Conservation (phyloP, 1,140 invertebrate genomes). For the Artemia franciscana region DNA sequence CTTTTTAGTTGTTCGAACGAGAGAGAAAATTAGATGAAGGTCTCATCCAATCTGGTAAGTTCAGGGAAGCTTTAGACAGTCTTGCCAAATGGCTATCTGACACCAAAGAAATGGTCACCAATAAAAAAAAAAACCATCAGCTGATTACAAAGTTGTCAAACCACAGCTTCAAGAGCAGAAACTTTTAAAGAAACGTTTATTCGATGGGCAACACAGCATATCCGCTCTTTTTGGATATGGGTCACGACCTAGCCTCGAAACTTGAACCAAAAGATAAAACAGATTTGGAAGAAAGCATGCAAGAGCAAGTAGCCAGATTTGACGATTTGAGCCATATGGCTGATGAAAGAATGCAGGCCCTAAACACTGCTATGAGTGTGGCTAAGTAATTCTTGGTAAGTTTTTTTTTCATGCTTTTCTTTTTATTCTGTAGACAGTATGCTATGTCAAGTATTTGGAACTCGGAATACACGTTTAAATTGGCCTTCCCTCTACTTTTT, state of each 20-base stretch:
- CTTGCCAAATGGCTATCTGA: constrained; percentile 64
- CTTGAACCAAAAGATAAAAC: constrained; percentile 58
- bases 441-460: too few species aligned
- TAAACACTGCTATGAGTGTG: constrained; percentile 67
- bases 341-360: constrained; percentile 51
- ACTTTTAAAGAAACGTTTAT: constrained; percentile 85
- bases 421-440: too few species aligned
- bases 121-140: constrained; percentile 89
- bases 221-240: constrained; percentile 66
- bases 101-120: constrained; percentile 84
- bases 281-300: constrained; percentile 66
- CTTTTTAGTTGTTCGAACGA: constrained; percentile 49
- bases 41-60: constrained; percentile 78
- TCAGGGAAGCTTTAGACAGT: constrained; percentile 51
- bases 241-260: constrained; percentile 58
- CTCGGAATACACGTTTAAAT: too few species aligned
- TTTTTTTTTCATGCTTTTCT: background rate
- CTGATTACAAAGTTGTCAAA: constrained; percentile 92
- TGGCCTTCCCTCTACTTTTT: too few species aligned
- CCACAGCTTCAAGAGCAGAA: constrained; percentile 36
- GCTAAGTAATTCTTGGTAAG: constrained; percentile 45
- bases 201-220: constrained; percentile 79
- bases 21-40: constrained; percentile 71
- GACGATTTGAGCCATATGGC: constrained; percentile 53
- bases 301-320: constrained; percentile 61